Conservation (phyloP, 2,113 vertebrate genomes). For the Cinclus cinclus region DNA sequence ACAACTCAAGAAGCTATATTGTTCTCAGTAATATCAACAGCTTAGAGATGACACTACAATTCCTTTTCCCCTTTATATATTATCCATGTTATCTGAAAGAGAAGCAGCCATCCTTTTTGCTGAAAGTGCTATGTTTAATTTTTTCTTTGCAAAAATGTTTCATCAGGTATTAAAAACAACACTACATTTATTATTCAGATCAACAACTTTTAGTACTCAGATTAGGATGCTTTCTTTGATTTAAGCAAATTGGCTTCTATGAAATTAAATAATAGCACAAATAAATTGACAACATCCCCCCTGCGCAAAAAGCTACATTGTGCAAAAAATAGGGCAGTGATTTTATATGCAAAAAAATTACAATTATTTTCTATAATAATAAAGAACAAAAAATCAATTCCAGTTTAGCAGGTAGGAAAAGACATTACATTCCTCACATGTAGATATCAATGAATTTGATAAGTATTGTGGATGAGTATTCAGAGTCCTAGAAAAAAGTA, state of each 20-base stretch:
- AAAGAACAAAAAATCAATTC: not conserved
- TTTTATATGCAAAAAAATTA: not conserved
- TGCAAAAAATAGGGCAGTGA: not conserved
- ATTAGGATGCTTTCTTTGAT: not conserved
- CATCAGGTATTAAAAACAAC: not conserved
- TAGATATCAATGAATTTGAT: not conserved
- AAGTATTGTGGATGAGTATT: not conserved
- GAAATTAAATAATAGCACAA: not conserved
- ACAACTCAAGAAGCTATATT: slow-evolving; percentile 62
- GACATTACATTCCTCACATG: not conserved
- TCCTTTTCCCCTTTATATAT: not conserved
- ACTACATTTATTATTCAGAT: not conserved
- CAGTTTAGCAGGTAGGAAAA: not conserved
- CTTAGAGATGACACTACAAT: not conserved
- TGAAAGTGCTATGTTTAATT: not conserved
- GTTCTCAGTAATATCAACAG: slow-evolving; percentile 46
- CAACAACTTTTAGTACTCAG: not conserved
- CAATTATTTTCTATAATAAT: not conserved
- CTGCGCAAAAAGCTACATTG: not conserved
- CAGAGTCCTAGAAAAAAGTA: not conserved
- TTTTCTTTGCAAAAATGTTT: not conserved
- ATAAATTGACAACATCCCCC: not conserved
- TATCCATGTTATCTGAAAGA: slow-evolving; percentile 24
- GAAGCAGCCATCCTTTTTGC: not conserved
- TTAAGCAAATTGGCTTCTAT: not conserved